Percentiles rank a stretch among this genome's conserved stretches.
These are phyloP conservation scores for Chelonoidis abingdonii DNA, from an alignment of 2,113 vertebrate genomes.

Conservation along the genomic window DNA sequence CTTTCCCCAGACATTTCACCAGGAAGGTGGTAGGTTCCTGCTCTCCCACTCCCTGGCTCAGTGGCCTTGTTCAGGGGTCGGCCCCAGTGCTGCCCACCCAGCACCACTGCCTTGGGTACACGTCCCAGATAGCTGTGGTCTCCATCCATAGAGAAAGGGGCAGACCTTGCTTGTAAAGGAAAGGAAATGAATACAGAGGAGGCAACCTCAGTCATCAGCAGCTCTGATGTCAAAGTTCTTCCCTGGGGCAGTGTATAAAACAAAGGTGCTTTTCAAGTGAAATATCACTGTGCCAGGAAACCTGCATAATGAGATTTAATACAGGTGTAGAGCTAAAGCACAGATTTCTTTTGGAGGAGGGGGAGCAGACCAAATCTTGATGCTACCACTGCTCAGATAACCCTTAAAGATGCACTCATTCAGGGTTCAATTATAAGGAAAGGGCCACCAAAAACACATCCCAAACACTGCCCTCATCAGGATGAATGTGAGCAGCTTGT, in stretches of 20 bases:
- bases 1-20: background rate
- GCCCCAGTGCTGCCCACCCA: no score
- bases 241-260: background rate
- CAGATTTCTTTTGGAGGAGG: no score
- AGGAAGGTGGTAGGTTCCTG: background rate
- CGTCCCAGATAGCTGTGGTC: no score
- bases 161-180: accelerated
- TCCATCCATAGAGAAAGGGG: background rate
- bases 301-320: background rate
- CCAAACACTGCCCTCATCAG: background rate
- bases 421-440: background rate
- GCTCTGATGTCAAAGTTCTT: background rate
- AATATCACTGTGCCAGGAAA: background rate
- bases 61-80: no score
- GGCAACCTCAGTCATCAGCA: background rate
- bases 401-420: background rate
- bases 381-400: no score
- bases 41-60: background rate
- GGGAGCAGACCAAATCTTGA: no score
- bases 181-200: accelerated
- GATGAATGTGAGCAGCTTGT: background rate
- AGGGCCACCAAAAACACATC: background rate
- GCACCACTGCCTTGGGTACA: background rate
- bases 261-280: background rate
- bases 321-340: background rate